A percentile compares a stretch with the other conserved stretches of the same genome.
phyloP scores from a whole-genome alignment of 2,888 invertebrate species.

The Scaptomyza polygonia region DNA sequence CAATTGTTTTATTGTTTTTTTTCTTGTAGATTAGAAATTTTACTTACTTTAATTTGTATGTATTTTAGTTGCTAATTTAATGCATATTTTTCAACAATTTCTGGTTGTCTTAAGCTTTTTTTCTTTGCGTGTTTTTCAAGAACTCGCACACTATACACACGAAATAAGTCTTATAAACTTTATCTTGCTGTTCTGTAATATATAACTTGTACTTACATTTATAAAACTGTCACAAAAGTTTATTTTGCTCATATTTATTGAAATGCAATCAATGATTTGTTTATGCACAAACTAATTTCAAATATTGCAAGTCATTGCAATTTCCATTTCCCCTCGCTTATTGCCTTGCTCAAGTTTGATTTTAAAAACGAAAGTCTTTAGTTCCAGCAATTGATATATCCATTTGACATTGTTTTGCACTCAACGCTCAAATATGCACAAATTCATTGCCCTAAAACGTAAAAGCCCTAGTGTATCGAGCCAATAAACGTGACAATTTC shows the following conservation, averaged over 20 bases:
- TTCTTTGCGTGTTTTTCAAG: too few species aligned
- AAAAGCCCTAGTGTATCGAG: slow-evolving; percentile 34
- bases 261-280: not conserved
- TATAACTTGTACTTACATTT: not conserved
- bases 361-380: not conserved
- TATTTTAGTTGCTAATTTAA: too few species aligned
- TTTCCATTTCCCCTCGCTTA: not conserved
- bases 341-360: not conserved
- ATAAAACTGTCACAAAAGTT: not conserved
- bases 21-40: too few species aligned
- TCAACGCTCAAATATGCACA: slow-evolving; percentile 41
- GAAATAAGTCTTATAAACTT: too few species aligned
- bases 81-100: too few species aligned
- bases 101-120: too few species aligned
- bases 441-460: slow-evolving; percentile 47
- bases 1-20: too few species aligned
- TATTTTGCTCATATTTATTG: not conserved
- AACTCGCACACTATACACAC: too few species aligned
- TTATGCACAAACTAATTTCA: not conserved
- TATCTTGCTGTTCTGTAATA: not conserved
- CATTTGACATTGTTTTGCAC: slow-evolving; percentile 49
- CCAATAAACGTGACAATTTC: slow-evolving; percentile 67
- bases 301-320: not conserved
- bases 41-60: too few species aligned
- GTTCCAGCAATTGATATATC: slow-evolving; percentile 33